A percentile compares a stretch with the other conserved stretches of the same genome.
These are phyloP conservation scores for Drosophila azteca DNA, from an alignment of 1,140 invertebrate species.

Conservation along the genomic window DNA sequence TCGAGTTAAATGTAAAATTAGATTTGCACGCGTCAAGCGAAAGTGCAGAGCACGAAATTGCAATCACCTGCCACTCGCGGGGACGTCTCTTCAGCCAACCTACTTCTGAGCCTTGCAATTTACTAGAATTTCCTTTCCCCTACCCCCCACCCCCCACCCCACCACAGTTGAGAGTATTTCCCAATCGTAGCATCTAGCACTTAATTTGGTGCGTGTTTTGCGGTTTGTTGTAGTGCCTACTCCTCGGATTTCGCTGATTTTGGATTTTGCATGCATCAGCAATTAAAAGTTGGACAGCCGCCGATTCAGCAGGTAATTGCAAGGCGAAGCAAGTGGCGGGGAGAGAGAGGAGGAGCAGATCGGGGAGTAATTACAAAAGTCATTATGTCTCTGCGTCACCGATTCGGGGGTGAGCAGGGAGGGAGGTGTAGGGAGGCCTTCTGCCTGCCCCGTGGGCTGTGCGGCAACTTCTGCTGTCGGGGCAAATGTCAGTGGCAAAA, in stretches of 20 bases:
- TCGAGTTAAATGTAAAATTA: conserved; percentile 49
- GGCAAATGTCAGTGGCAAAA: conserved; percentile 55
- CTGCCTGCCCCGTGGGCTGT: not conserved
- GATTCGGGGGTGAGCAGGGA: conserved; percentile 17
- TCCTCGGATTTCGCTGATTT: conserved; percentile 22
- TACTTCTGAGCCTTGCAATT: not conserved
- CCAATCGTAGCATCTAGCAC: not conserved
- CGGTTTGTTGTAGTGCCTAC: conserved; percentile 5
- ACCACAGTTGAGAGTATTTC: too few relatives aligned
- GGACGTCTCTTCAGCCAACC: not conserved
- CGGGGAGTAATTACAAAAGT: conserved; percentile 68
- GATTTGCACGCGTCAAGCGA: conserved; percentile 43
- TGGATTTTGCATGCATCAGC: conserved; percentile 62
- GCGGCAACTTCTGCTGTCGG: conserved; percentile 25
- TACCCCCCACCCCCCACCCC: too few relatives aligned
- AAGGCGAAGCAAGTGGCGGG: not conserved
- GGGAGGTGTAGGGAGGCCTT: not conserved
- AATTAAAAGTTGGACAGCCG: conserved; percentile 75
- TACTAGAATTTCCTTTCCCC: too few relatives aligned
- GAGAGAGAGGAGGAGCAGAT: not conserved
- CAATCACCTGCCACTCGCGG: conserved; percentile 13
- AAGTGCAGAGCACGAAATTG: conserved; percentile 24
- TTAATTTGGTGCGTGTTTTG: conserved; percentile 37
- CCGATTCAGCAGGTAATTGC: conserved; percentile 71
- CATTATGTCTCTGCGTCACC: conserved; percentile 60